Conservation (phyloP, 2,113 vertebrate genomes). For the Platichthys flesus region DNA sequence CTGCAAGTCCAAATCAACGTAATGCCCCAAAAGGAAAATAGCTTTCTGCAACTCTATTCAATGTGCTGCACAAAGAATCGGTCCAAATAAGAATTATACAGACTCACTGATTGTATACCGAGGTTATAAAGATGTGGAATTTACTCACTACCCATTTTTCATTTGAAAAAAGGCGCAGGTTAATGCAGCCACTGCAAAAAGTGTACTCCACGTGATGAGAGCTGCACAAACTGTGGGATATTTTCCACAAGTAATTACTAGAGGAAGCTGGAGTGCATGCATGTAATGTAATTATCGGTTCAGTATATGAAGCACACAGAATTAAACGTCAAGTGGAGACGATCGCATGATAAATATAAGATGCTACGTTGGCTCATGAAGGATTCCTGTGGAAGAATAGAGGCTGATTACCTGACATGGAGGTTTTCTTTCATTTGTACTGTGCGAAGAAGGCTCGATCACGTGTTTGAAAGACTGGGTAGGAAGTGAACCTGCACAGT, state of each 20-base stretch:
- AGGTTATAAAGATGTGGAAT: neutral
- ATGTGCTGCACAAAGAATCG: conserved; percentile 2
- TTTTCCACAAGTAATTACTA: neutral
- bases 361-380: neutral
- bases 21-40: conserved; percentile 8
- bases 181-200: neutral
- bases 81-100: neutral
- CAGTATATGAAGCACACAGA: neutral
- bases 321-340: neutral
- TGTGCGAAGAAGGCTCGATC: neutral
- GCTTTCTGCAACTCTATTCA: conserved; percentile 15
- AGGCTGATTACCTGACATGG: neutral
- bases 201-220: neutral
- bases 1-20: conserved; percentile 50
- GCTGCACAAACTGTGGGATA: neutral
- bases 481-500: neutral
- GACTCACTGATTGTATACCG: neutral
- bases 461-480: neutral
- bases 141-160: neutral
- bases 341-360: neutral
- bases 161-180: neutral
- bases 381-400: neutral
- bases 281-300: neutral
- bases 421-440: too few relatives aligned
- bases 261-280: neutral